phyloP scores from a whole-genome alignment of 2,113 vertebrate genomes.

The Charina bottae region DNA sequence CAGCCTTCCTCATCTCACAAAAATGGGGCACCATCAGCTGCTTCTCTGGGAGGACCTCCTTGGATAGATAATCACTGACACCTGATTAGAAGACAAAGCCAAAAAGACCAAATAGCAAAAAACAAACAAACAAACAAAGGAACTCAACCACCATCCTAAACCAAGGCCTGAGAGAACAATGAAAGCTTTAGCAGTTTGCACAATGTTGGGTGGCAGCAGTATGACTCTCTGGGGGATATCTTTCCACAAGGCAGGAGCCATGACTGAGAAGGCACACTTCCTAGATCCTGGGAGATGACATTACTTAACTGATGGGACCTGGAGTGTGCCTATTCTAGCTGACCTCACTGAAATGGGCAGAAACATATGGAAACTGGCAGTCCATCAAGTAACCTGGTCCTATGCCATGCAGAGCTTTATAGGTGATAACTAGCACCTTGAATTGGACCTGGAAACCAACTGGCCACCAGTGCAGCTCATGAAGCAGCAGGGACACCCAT shows the following conservation, averaged over 20 bases:
- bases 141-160: background rate
- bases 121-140: background rate
- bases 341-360: no score
- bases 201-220: background rate
- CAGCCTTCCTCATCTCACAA: background rate
- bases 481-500: no score
- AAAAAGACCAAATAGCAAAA: background rate
- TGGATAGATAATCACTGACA: background rate
- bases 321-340: no score
- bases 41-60: background rate
- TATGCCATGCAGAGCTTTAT: no score
- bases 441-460: no score
- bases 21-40: background rate
- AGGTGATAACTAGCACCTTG: no score
- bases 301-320: no score
- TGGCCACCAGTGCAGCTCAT: no score
- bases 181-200: background rate
- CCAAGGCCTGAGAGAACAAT: background rate
- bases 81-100: background rate
- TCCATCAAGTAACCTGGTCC: no score
- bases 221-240: background rate
- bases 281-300: background rate
- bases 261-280: background rate
- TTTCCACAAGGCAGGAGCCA: background rate
- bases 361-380: no score